Base-by-base conservation (phyloP, 2,113 vertebrate genomes). In the Rhinoderma darwinii region DNA sequence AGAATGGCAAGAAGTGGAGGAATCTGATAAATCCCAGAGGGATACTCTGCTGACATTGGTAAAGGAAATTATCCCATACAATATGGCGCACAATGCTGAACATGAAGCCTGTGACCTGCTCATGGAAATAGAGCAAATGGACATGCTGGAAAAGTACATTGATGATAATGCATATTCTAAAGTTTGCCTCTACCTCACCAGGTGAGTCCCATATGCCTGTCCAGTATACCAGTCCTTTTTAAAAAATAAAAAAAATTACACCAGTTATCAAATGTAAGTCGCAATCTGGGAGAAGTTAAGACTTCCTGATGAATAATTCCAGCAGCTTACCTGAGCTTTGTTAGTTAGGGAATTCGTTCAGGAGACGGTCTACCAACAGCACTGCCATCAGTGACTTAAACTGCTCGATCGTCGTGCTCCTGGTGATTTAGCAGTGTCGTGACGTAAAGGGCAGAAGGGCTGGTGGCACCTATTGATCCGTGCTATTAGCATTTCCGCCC, bases 51-150 rank as follows among this genome's bases (percentile, higher is more conserved):
- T 99, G 47, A 97, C 97, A 47, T 92, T 99, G 18, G 98, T 99
- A 78, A 98, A 96, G 89, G 98, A 99, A 90, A 99, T 99, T 0
- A 96, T 99, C 9, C 98, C 98, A 8, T 99, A 99, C 89, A 99
- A 99, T 92, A 99, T 99, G 98, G 97, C 96, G 8, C 98, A 99
- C 92, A 99, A 99, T 0, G 98, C 98, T 0, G 98, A 99, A 90
- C 97, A 99, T 0, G 98, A 99, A 90, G 98, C 98, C 18, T 99
- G 98, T 4, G 98, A 99, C 91, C 93, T 99, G 84, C 96, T 99
- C 27, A 99, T 99, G 98, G 98, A 99, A 90, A 97, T 99, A 0
- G 98, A 99, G 89, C 96, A 96, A 89, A 96, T 99, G 79, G 96
- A 99, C 88, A 99, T 99, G 98, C 92, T 99, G 88, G 97, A 99